Percentiles rank a stretch among this genome's conserved stretches.
Conservation (phyloP, 2,797 vertebrate genomes). For the Kryptolebias ocellatus region DNA sequence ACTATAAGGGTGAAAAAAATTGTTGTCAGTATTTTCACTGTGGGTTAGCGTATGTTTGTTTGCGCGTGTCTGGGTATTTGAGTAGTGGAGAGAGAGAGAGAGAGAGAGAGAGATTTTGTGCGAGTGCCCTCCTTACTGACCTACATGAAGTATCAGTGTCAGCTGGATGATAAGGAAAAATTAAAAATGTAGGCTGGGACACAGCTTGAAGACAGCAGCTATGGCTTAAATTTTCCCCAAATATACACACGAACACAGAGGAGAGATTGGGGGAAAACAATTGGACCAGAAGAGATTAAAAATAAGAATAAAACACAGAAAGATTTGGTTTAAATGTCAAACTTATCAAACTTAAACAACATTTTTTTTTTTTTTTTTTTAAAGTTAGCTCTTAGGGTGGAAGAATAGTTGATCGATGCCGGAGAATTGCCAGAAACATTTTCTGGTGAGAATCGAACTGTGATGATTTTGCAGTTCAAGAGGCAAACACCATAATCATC, state of each 20-base stretch:
- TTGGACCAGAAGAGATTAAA: constrained; percentile 14
- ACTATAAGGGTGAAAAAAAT: neutral
- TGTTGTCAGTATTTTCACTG: constrained; percentile 1
- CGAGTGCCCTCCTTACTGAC: constrained; percentile 65
- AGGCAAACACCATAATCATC: constrained; percentile 4
- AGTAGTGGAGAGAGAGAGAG: neutral
- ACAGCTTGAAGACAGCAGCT: constrained; percentile 48
- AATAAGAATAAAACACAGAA: neutral
- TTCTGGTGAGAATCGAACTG: neutral
- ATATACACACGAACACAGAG: constrained; percentile 22
- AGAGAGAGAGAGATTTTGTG: constrained; percentile 5
- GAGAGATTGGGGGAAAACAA: constrained; percentile 33
- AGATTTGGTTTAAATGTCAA: no score
- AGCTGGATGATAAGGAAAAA: constrained; percentile 66
- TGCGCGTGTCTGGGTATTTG: neutral
- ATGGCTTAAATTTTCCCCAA: constrained; percentile 19
- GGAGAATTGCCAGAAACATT: neutral
- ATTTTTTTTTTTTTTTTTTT: no score
- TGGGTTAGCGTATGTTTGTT: constrained; percentile 1
- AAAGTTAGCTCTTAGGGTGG: neutral
- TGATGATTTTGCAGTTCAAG: neutral
- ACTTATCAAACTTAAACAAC: neutral
- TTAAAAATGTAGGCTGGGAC: constrained; percentile 56
- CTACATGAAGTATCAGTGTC: constrained; percentile 69
- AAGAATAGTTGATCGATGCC: neutral